Base-by-base conservation (phyloP, 2,113 vertebrate species). In the Oophaga pumilio region DNA sequence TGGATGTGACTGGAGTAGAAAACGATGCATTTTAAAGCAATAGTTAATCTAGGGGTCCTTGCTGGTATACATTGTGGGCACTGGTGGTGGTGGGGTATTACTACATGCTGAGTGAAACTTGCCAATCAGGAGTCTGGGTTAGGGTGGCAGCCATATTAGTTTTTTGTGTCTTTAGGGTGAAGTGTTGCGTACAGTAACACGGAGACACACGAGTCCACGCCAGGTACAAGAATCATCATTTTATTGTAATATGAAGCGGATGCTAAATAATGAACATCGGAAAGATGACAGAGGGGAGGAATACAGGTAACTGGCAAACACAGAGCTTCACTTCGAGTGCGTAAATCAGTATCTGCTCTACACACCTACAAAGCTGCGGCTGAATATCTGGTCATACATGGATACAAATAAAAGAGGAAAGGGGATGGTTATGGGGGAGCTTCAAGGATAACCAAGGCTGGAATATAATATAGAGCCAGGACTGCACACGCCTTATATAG, bases 241-340 rank as follows among this genome's bases (percentile, higher is more conserved):
- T 66, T 82, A 82, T 82, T 82, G 60, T 60, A 82, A 68, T 68
- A 66, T 82, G 62, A 64, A 81, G 79, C 59, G 60, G 24, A 64
- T 52, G 80, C 59, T 66, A 66, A 43, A 64, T 66, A n/a, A 82
- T 62, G 20, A 18, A 81, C 57, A 62, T n/a, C 10, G 57, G 20
- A 77, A 22, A 77, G 20, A 81, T 77, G 76, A 77, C 24, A 80
- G 20, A 60, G 8, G 64, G 43, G 13, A 66, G 62, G 12, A 26
- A 69, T 53, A 49, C 49, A 28, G 59, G 33, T 22, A 82, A 62
- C 33, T 28, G 60, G 33, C 49, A 69, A 9, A 53, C 62, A 50
- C 66, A 52, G 62, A 83, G 64, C n/a, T 82, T 66, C 60, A 66
- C 60, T 1, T 26, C n/a, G 2, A 43, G 79, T 80, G 73, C 18